Conservation (phyloP, 64 coral and sea anemone species). For the Anthopleura sola region DNA sequence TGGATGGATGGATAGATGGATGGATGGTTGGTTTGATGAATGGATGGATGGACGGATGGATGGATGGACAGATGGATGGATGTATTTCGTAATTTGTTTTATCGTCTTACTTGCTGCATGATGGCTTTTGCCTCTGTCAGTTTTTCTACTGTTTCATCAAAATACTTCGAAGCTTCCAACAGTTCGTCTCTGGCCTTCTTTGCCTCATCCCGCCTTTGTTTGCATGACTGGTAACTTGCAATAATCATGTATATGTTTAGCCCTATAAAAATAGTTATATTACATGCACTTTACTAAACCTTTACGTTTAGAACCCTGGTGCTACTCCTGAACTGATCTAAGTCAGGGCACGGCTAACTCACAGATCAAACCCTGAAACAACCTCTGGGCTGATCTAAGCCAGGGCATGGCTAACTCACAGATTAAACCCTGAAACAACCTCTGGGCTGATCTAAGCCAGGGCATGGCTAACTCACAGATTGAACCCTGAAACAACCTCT, state of each 20-base stretch:
- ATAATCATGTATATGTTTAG: constrained; percentile 17
- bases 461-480: no score
- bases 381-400: no score
- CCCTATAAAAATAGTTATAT: not conserved
- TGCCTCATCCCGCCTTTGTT: not conserved
- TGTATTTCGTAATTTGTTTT: not conserved
- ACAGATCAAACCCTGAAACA: no score
- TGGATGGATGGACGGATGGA: no score
- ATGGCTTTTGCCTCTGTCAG: not conserved
- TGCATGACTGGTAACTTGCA: not conserved
- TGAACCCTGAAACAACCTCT: no score
- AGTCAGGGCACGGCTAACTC: no score
- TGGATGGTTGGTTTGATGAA: not conserved
- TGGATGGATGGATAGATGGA: not conserved
- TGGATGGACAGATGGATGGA: not conserved
- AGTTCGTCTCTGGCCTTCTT: constrained; percentile 8
- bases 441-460: no score
- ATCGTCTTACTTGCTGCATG: not conserved
- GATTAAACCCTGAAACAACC: no score
- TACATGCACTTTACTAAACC: no score
- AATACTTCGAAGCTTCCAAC: not conserved
- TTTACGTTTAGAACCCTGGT: no score
- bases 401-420: no score
- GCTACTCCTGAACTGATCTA: no score
- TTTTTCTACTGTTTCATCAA: not conserved